Evolutionary conservation across 2,888 invertebrate species (phyloP).

Genomic region (Homarus gammarus): DNA sequence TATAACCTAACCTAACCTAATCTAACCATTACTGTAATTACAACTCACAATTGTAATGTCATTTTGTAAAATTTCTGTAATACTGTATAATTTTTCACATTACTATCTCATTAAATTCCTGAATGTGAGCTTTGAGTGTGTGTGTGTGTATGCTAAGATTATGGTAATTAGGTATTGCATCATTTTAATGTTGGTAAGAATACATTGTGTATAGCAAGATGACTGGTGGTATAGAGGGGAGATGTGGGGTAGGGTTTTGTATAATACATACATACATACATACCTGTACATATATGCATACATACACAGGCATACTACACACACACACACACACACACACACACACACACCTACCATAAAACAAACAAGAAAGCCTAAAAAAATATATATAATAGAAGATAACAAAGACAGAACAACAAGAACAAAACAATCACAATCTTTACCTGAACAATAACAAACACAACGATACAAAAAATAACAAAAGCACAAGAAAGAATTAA

Average conservation of each 20-base stretch:
- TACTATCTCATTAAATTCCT: background rate
- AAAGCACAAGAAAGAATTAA: too few species aligned
- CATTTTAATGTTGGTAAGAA: too few species aligned
- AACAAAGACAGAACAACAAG: too few species aligned
- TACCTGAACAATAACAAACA: background rate
- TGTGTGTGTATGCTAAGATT: background rate
- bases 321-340: background rate
- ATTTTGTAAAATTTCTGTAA: background rate
- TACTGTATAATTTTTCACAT: background rate
- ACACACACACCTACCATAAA: background rate
- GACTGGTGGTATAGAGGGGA: too few species aligned
- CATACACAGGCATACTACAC: background rate
- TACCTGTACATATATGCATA: background rate
- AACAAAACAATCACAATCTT: too few species aligned
- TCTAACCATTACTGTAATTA: background rate
- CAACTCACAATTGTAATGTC: background rate
- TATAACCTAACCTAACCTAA: too few species aligned
- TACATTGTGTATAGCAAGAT: too few species aligned
- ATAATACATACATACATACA: conserved; percentile 3
- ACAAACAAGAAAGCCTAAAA: background rate
- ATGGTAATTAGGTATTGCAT: too few species aligned
- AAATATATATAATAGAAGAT: background rate
- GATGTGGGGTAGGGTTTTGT: too few species aligned
- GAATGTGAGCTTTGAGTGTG: background rate
- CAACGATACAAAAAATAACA: background rate